Evolutionary conservation across 2,888 invertebrate genomes (phyloP).

Genomic region (Amblyteles armatorius): DNA sequence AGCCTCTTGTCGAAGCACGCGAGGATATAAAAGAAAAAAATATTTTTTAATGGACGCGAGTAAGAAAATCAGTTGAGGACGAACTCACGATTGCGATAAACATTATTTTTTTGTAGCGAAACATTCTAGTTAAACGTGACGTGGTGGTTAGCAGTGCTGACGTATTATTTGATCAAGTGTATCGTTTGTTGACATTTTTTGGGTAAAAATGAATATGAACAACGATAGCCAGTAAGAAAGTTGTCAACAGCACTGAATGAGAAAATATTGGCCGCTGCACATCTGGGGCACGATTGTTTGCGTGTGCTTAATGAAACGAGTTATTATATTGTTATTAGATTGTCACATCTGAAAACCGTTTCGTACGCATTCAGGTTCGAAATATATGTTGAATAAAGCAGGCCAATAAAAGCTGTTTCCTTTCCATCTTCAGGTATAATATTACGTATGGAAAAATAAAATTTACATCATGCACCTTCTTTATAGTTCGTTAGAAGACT

Average conservation of each 20-base stretch:
- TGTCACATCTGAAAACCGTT: background rate
- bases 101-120: slow-evolving; percentile 69
- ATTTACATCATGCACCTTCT: background rate
- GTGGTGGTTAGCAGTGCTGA: slow-evolving; percentile 65
- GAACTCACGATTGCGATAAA: slow-evolving; percentile 70
- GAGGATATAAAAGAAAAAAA: slow-evolving; percentile 65
- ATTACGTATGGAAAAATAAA: background rate
- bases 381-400: background rate
- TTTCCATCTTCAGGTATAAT: background rate
- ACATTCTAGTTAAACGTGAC: slow-evolving; percentile 69
- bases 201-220: slow-evolving; percentile 1
- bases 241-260: slow-evolving; percentile 35
- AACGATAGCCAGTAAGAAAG: slow-evolving; percentile 40
- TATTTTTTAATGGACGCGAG: slow-evolving; percentile 44
- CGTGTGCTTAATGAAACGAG: slow-evolving; percentile 37
- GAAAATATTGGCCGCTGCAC: slow-evolving; percentile 41
- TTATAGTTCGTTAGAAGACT: background rate
- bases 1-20: background rate
- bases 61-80: slow-evolving; percentile 54
- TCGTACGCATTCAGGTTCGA: background rate
- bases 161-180: slow-evolving; percentile 41
- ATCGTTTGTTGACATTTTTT: slow-evolving; percentile 1
- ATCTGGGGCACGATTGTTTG: slow-evolving; percentile 29
- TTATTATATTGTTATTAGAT: slow-evolving; percentile 8
- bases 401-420: background rate